Base-by-base conservation (phyloP, 2,113 vertebrate genomes). In the Xiphorhynchus elegans region DNA sequence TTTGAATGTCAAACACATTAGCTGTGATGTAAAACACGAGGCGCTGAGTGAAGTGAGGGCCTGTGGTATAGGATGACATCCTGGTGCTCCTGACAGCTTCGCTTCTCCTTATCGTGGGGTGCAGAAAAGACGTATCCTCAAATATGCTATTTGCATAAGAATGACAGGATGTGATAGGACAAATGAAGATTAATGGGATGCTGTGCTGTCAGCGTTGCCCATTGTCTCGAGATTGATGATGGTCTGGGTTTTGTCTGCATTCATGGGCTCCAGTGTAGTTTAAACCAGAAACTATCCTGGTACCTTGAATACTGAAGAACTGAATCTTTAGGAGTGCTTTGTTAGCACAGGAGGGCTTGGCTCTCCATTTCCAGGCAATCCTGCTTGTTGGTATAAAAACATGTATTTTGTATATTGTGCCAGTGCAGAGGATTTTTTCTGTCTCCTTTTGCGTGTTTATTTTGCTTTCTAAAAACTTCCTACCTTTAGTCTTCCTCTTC, bases 181-280 rank as follows among this genome's bases (percentile, higher is more conserved):
- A 98, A 97, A 98, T 98, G 98, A 98, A 98, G 98, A 98, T 98
- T 91, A 98, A 98, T 98, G 98, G 95, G 97, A 95, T 68, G 90
- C 92, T 91, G 88, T 92, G 93, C 96, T 98, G 98, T 98, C 98
- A 98, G 35, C 75, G 39, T 86, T 79, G 95, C 92, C 97, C 88
- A 97, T 97, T 98, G 98, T 98, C 73, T 92, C 60, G 89, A 97
- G 96, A 97, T 97, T 93, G 97, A 98, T 97, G 97, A 92, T 74
- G 85, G 69, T 91, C 96, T 96, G 96, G 93, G 95, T 97, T 97
- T 97, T 92, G 89, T 97, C 96, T n/a, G 29, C 17, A 15, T 80
- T 96, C 47, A 25, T 63, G 92, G 94, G 68, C 64, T 95, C 90
- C 72, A 50, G 46, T 24, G 31, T 37, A 56, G 77, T 70, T 95